Evolutionary conservation across 2,888 invertebrate species (phyloP).

Genomic region (Tridacna gigas): DNA sequence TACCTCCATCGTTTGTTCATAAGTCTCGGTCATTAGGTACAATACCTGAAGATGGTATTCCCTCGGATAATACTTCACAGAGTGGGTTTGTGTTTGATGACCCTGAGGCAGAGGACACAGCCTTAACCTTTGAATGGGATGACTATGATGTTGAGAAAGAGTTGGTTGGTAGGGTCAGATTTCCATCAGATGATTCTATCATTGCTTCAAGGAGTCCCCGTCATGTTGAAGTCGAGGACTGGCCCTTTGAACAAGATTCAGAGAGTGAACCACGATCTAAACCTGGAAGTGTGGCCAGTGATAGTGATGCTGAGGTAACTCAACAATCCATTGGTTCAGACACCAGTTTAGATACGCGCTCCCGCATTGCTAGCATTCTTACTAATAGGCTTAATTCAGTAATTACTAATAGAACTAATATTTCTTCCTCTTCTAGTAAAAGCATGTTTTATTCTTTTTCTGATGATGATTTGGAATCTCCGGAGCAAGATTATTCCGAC

Average conservation of each 20-base stretch:
- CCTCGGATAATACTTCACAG: constrained; percentile 69
- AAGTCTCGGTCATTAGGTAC: constrained; percentile 72
- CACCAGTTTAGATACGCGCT: constrained; percentile 66
- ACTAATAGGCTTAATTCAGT: constrained; percentile 65
- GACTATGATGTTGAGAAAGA: constrained; percentile 78
- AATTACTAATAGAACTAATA: constrained; percentile 56
- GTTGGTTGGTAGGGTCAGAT: constrained; percentile 72
- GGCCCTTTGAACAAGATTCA: constrained; percentile 70
- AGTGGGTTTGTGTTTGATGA: constrained; percentile 74
- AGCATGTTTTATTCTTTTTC: constrained; percentile 71
- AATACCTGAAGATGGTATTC: constrained; percentile 75
- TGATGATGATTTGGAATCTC: constrained; percentile 67
- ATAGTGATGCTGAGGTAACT: constrained; percentile 70
- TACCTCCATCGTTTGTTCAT: constrained; percentile 68
- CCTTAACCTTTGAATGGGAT: constrained; percentile 80
- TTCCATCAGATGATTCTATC: constrained; percentile 56
- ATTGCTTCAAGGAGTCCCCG: constrained; percentile 41
- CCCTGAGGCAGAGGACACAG: constrained; percentile 58
- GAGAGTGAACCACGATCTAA: constrained; percentile 60
- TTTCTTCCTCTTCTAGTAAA: constrained; percentile 41
- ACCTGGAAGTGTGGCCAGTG: constrained; percentile 66
- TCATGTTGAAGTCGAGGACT: constrained; percentile 63
- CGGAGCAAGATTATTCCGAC: constrained; percentile 64
- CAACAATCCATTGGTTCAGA: constrained; percentile 58
- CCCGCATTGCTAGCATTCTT: constrained; percentile 67